Conservation (phyloP, 2,797 vertebrate genomes). For the Semaprochilodus insignis region DNA sequence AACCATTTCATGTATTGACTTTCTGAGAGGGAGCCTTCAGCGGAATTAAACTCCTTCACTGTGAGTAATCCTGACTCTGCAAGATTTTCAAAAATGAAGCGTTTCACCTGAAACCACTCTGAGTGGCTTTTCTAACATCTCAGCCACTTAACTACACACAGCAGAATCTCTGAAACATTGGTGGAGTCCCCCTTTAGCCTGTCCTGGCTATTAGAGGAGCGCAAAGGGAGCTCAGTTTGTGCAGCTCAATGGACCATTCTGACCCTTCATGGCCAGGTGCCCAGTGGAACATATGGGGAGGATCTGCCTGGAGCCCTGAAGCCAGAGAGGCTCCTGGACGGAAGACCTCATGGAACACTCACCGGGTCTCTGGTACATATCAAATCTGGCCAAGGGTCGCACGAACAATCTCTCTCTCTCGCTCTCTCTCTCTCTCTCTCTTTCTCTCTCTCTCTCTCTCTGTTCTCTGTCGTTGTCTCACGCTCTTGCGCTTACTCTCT, state of each 20-base stretch:
- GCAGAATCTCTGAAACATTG: too few relatives aligned
- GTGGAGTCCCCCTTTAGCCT: conserved; percentile 1
- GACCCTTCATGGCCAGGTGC: conserved; percentile 72
- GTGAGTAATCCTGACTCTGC: too few relatives aligned
- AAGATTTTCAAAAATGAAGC: too few relatives aligned
- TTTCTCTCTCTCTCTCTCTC: conserved; percentile 66
- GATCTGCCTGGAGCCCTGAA: conserved; percentile 53
- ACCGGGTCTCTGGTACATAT: conserved; percentile 46
- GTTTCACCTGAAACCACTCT: too few relatives aligned
- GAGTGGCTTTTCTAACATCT: too few relatives aligned
- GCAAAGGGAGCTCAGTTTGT: conserved; percentile 69
- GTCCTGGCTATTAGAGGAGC: conserved; percentile 35
- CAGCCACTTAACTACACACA: too few relatives aligned
- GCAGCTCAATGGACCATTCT: conserved; percentile 75
- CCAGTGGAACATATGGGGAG: conserved; percentile 68
- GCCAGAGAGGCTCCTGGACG: conserved; percentile 50
- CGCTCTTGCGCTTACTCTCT: conserved; percentile 74
- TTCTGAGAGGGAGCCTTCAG: too few relatives aligned
- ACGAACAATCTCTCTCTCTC: conserved; percentile 64
- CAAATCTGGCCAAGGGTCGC: conserved; percentile 54
- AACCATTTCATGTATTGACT: too few relatives aligned
- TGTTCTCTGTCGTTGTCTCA: conserved; percentile 31
- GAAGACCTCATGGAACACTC: conserved; percentile 62
- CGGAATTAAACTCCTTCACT: too few relatives aligned
- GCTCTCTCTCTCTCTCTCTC: conserved; percentile 47